Conservation (phyloP, 2,888 invertebrate genomes). For the Sthenelais limicola region DNA sequence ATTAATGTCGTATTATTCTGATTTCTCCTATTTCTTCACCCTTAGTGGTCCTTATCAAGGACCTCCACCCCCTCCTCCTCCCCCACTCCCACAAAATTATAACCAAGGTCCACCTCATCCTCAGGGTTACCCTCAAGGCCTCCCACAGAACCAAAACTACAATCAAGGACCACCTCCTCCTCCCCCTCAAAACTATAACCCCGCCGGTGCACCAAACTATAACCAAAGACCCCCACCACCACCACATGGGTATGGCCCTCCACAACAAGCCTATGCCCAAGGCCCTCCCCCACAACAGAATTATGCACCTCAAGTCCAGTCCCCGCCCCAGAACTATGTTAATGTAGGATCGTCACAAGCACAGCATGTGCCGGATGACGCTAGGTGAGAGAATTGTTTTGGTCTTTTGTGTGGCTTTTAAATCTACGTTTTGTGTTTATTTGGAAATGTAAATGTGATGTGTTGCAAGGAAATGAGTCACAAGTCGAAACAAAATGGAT, state of each 20-base stretch:
- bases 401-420: no score
- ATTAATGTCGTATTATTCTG: no score
- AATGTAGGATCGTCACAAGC: no score
- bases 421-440: no score
- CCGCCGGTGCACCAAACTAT: conserved; percentile 16
- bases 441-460: no score
- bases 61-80: neutral
- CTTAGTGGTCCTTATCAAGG: neutral
- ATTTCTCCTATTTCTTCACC: no score
- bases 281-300: neutral
- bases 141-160: neutral
- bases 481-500: no score
- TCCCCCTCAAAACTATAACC: neutral
- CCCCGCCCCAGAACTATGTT: no score
- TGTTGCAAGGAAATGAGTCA: no score
- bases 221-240: conserved; percentile 19
- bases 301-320: no score
- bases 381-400: no score
- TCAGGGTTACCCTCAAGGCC: neutral
- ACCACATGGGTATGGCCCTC: neutral
- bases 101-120: neutral
- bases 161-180: neutral
- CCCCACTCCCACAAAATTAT: neutral
- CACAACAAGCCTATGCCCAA: conserved; percentile 14
- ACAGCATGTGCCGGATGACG: no score